Evolutionary conservation across 2,888 invertebrate species (phyloP).

Genomic region (Sinotaia quadrata): DNA sequence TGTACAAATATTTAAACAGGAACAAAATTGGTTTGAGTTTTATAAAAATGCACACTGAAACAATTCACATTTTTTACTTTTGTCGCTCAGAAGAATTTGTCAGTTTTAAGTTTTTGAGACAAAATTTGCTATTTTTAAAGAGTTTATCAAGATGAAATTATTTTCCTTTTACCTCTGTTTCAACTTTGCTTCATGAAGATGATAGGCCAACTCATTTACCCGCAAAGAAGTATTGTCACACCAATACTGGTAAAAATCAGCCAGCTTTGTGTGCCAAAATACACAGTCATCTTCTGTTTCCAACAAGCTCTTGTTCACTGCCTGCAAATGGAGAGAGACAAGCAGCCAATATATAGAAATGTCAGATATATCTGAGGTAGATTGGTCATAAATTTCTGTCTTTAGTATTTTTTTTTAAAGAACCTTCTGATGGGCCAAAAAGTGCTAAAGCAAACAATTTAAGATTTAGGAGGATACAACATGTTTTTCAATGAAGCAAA

Average conservation of each 20-base stretch:
- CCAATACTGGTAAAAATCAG: constrained; percentile 59
- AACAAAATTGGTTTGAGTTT: too few relatives aligned
- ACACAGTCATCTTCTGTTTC: constrained; percentile 19
- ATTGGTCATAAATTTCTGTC: too few relatives aligned
- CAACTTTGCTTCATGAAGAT: constrained; percentile 46
- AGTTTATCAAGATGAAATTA: too few relatives aligned
- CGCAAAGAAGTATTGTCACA: constrained; percentile 42
- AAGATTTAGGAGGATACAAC: not conserved
- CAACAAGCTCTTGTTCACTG: constrained; percentile 45
- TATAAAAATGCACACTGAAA: too few relatives aligned
- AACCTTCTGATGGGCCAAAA: not conserved
- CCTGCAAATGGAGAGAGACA: constrained; percentile 40
- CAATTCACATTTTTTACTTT: too few relatives aligned
- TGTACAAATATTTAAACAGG: too few relatives aligned
- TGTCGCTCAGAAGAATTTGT: too few relatives aligned
- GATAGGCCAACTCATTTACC: constrained; percentile 48
- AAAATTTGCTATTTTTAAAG: too few relatives aligned
- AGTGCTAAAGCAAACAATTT: not conserved
- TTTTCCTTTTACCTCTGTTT: constrained; percentile 45
- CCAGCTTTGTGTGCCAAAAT: constrained; percentile 49
- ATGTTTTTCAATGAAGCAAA: too few relatives aligned
- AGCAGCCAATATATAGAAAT: not conserved
- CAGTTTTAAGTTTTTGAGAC: too few relatives aligned
- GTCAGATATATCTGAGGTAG: not conserved
- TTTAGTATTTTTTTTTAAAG: too few relatives aligned